These are phyloP conservation scores for Sepioteuthis lessoniana DNA, from an alignment of 2,888 invertebrate genomes.

Conservation along the genomic window DNA sequence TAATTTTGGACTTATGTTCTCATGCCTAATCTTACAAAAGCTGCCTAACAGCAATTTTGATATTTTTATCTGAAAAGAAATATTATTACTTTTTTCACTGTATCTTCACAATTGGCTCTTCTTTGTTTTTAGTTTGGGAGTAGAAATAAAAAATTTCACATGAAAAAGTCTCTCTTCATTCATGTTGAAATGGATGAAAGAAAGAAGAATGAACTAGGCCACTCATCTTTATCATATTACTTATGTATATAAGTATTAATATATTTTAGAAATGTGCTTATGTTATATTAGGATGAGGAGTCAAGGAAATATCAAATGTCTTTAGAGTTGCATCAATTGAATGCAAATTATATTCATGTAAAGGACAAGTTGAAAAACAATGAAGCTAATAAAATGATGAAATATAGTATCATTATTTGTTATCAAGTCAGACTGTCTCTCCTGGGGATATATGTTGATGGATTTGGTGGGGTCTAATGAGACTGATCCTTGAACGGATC, in stretches of 20 bases:
- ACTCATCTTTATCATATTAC: background rate
- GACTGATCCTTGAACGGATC: background rate
- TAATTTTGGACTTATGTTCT: too few relatives aligned
- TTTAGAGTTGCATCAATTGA: background rate
- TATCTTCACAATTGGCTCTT: too few relatives aligned
- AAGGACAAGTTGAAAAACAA: background rate
- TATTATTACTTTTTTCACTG: too few relatives aligned
- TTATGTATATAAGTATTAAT: conserved; percentile 10
- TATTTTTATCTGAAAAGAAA: too few relatives aligned
- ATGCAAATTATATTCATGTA: background rate
- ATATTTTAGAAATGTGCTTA: background rate
- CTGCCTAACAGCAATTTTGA: too few relatives aligned
- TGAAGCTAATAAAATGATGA: conserved; percentile 6
- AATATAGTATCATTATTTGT: background rate
- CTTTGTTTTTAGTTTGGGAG: too few relatives aligned
- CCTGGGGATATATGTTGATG: background rate
- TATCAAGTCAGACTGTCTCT: conserved; percentile 15
- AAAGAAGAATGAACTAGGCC: background rate
- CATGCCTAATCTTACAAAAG: too few relatives aligned
- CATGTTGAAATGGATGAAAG: background rate
- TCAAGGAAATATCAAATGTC: background rate
- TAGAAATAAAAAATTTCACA: background rate
- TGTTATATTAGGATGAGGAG: background rate
- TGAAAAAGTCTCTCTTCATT: background rate
- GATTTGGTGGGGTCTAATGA: background rate